phyloP scores from a whole-genome alignment of 2,888 invertebrate genomes.

The Pterostichus niger region DNA sequence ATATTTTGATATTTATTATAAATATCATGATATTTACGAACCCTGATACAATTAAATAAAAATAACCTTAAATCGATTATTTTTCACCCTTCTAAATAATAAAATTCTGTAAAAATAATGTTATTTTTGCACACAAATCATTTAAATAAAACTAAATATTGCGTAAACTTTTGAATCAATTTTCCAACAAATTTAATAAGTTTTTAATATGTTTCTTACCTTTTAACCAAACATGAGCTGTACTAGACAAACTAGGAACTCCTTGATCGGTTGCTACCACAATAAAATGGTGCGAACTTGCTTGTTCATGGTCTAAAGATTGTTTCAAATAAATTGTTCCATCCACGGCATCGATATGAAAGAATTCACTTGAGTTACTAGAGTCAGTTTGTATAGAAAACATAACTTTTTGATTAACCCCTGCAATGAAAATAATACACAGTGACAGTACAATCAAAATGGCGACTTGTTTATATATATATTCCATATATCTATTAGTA shows the following conservation, averaged over 20 bases:
- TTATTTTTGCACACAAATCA: too few relatives aligned
- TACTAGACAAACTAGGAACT: slow-evolving; percentile 88
- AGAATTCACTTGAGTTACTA: slow-evolving; percentile 83
- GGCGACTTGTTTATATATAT: background rate
- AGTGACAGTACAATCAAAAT: background rate
- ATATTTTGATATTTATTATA: too few relatives aligned
- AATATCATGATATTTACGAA: too few relatives aligned
- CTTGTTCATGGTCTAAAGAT: slow-evolving; percentile 89
- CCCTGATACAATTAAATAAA: too few relatives aligned
- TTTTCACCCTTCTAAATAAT: too few relatives aligned
- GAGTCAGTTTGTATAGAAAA: slow-evolving; percentile 85
- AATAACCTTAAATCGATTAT: too few relatives aligned
- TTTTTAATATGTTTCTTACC: slow-evolving; percentile 77
- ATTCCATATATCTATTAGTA: too few relatives aligned
- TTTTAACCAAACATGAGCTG: slow-evolving; percentile 90
- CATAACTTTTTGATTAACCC: slow-evolving; percentile 82
- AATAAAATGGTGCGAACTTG: slow-evolving; percentile 86
- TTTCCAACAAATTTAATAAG: too few relatives aligned
- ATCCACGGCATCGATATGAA: slow-evolving; percentile 87
- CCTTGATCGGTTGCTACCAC: slow-evolving; percentile 91
- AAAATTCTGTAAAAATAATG: too few relatives aligned
- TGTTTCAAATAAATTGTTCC: slow-evolving; percentile 89
- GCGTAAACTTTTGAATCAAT: too few relatives aligned
- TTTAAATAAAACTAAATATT: too few relatives aligned
- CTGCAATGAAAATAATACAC: slow-evolving; percentile 72